Evolutionary conservation across 1,140 invertebrate genomes (phyloP), one percentile per base, ranked within the genome.

Genomic region (Anastatus disparis): DNA sequence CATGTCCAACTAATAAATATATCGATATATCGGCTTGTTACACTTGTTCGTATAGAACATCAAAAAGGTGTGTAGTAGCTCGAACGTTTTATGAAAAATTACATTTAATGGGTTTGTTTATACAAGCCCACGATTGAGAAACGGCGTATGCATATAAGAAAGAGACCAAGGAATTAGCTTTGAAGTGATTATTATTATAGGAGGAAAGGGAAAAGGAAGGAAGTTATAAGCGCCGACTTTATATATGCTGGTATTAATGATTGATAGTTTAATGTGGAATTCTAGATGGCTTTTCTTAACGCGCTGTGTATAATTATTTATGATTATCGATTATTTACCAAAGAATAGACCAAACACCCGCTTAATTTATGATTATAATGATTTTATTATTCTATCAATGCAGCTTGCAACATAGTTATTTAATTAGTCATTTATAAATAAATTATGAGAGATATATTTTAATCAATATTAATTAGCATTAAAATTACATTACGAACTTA

Each of bases 21-120:
- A 65, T 71, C 53, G 55, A 64, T n/a, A n/a, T n/a, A n/a, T 58
- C 53, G 68, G 53, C n/a, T 31, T 59, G 48, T 56, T 64, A 24
- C 68, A 64, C 52, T 70, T 64, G 61, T 56, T 46, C 48, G 9
- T n/a, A n/a, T n/a, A 4, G 12, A 61, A 71, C 52, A 64, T 58
- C 69, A 50, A 50, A n/a, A 64, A 62, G 67, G 10, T 26, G 8
- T 20, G 26, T 35, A 56, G 48, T 29, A 22, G 24, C n/a, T 29
- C 7, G 12, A 35, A 27, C 7, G n/a, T n/a, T n/a, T n/a, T n/a
- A 15, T 22, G 55, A 46, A 68, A 59, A 59, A 50, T 44, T 40
- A 7, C 59, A 22, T 62, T 53, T 40, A 55, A 70, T 70, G 38
- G 20, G 8, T 55, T 31, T 58, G 61, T 46, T 64, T 35, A 48